These are phyloP conservation scores for Notarius lentiginosus DNA, from an alignment of 2,113 vertebrate species.

Conservation along the genomic window DNA sequence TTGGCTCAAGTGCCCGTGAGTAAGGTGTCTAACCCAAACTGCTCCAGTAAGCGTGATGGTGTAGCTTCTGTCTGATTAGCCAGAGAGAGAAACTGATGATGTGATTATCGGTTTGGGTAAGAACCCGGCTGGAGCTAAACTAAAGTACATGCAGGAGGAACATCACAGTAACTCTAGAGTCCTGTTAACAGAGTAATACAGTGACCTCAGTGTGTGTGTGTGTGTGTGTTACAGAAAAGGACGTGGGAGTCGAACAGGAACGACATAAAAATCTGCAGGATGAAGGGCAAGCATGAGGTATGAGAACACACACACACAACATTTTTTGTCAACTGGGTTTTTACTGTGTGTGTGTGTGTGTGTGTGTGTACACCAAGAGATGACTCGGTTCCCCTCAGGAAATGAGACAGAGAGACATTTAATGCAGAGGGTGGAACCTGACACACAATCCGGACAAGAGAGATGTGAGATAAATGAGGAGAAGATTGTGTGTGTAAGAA, in stretches of 20 bases:
- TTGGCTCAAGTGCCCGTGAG: too few relatives aligned
- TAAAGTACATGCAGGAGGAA: too few relatives aligned
- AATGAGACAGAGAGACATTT: conserved; percentile 63
- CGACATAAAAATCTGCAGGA: conserved; percentile 91
- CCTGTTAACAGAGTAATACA: not conserved
- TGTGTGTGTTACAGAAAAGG: conserved; percentile 76
- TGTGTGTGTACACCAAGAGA: conserved; percentile 48
- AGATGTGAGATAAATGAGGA: conserved; percentile 54
- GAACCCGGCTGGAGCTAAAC: too few relatives aligned
- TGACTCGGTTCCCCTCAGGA: conserved; percentile 55
- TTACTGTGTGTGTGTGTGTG: not conserved
- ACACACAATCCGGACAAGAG: conserved; percentile 68
- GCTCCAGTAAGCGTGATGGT: too few relatives aligned
- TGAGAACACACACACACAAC: not conserved
- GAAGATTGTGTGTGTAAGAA: not conserved
- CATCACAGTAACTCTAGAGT: too few relatives aligned
- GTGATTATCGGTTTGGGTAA: too few relatives aligned
- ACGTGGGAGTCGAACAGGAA: conserved; percentile 92
- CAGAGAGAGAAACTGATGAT: too few relatives aligned
- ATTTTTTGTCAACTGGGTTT: not conserved
- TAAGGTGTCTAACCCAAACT: too few relatives aligned
- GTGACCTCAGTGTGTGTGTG: not conserved
- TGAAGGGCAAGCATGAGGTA: conserved; percentile 97
- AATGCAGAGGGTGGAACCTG: conserved; percentile 67
- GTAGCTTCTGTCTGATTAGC: too few relatives aligned